Evolutionary conservation across 1,140 invertebrate genomes (phyloP), one percentile per base, ranked within the genome.

Genomic region (Tetragnatha versicolor): DNA sequence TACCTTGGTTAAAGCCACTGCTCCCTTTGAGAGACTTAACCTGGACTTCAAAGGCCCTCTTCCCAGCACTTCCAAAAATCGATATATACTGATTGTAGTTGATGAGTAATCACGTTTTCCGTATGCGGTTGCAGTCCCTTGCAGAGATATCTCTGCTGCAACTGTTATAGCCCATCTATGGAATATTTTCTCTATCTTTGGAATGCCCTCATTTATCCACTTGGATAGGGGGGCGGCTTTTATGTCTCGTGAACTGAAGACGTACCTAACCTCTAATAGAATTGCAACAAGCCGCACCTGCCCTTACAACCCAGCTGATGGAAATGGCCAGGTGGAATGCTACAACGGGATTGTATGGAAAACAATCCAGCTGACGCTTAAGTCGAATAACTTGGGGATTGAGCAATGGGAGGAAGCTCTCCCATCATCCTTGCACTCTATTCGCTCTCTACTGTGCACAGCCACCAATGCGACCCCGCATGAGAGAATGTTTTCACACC

Each of bases 51-150:
- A 80, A 45, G 12, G 84, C 83, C 75, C 84, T 84, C 58, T 84
- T 14, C 79, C 82, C 45, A 79, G 82, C n/a, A 39, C 22, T 20
- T 68, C 80, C 14, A 72, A 61, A 20, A 84, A 84, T 58, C 65
- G 61, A 35, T 84, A 84, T 55, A 7, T 83, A 25, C 58, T 83
- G 6, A 83, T 80, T 14, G 66, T 84, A 51, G 78, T 84, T 17
- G 83, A 85, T 79, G 83, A 85, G 76, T 85, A 76, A 63, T 85
- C 83, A 9, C 66, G 84, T 55, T 85, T 84, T 79, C 83, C 83
- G 22, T 85, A 84, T 81, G n/a, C n/a, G 25, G 85, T 84, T 81
- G 80, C 61, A 12, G 29, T 69, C 20, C 45, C 25, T 5, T 60
- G 35, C 42, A 0, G 2, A 22, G 45, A 58, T 25, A 45, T 79